Conservation (phyloP, 1,140 invertebrate genomes). For the Neomicropteryx cornuta region DNA sequence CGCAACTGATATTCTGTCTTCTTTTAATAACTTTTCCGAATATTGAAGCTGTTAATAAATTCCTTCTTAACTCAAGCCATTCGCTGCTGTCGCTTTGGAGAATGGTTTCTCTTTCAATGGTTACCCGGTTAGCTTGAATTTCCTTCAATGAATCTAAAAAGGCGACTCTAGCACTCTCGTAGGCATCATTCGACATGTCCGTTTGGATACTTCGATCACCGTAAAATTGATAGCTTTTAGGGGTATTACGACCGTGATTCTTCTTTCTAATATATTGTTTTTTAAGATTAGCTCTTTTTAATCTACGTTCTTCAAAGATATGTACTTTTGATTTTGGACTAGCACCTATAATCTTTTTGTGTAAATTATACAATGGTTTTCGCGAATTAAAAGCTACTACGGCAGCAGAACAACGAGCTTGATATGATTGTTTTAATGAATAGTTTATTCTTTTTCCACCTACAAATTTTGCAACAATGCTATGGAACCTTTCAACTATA, state of each 20-base stretch:
- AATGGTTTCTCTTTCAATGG: conserved; percentile 9
- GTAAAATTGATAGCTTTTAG: conserved; percentile 1
- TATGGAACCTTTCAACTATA: conserved; percentile 15
- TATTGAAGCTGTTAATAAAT: conserved; percentile 14
- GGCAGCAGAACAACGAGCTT: conserved; percentile 6
- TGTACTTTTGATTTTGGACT: conserved; percentile 7
- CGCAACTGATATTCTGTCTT: conserved; percentile 6
- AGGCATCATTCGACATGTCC: not conserved
- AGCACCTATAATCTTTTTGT: conserved; percentile 8
- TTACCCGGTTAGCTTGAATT: conserved; percentile 5
- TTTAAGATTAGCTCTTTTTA: conserved; percentile 2
- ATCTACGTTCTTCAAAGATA: conserved; percentile 7
- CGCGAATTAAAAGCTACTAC: conserved; percentile 13
- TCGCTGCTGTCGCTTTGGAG: conserved; percentile 10
- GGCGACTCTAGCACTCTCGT: not conserved
- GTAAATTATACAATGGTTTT: conserved; percentile 2
- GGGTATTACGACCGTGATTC: not conserved
- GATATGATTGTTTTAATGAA: conserved; percentile 9
- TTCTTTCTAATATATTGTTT: not conserved
- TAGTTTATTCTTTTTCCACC: conserved; percentile 18
- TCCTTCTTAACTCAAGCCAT: conserved; percentile 14
- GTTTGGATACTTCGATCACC: not conserved
- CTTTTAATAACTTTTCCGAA: conserved; percentile 9
- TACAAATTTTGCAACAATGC: conserved; percentile 16
- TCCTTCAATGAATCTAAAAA: conserved; percentile 7